Base-by-base conservation (phyloP, 2,797 vertebrate species). In the Hirundo rustica region DNA sequence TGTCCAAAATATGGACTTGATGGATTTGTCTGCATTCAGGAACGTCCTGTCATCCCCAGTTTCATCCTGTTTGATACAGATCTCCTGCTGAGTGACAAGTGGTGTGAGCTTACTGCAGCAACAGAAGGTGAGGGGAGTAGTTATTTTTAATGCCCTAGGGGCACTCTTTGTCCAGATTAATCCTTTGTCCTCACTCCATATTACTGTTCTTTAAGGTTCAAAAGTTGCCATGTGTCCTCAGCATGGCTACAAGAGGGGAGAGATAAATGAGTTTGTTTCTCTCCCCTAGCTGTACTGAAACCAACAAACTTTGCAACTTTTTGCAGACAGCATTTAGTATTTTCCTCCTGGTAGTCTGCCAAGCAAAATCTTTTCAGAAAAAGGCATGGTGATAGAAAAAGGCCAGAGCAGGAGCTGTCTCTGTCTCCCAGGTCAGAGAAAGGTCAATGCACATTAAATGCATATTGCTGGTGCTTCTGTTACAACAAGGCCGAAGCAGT, bases 381-480 rank as follows among this genome's bases (percentile, higher is more conserved):
- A 80, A 72, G 9, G 19, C 29, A 57, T 21, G 38, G 48, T 70
- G 73, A 83, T 71, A 89, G 64, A 85, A 76, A 77, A 68, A 61
- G 95, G 44, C 44, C 76, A 68, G 70, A 86, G 66, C 51, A 67
- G 50, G 82, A 92, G 57, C 81, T 2, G 5, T 27, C 22, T 75
- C 68, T 88, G 44, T 55, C 70, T 94, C 73, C 75, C 79, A 91
- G 95, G 94, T 95, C 95, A 86, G 57, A 58, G 89, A 85, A 80
- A 95, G 95, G 95, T 95, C 89, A 95, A 23, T 10, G 66, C 47
- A 29, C 89, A 88, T 89, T 85, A 93, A 83, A 91, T 89, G 72
- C 82, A 38, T 96, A 70, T 91, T 96, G 66, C 82, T 89, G 55
- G 66, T 91, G 83, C 94, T 94, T 84, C 89, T 93, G 60, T 75